Percentiles rank a stretch among this genome's conserved stretches.
Conservation (phyloP, 2,797 vertebrate genomes). For the Hirundo rustica region DNA sequence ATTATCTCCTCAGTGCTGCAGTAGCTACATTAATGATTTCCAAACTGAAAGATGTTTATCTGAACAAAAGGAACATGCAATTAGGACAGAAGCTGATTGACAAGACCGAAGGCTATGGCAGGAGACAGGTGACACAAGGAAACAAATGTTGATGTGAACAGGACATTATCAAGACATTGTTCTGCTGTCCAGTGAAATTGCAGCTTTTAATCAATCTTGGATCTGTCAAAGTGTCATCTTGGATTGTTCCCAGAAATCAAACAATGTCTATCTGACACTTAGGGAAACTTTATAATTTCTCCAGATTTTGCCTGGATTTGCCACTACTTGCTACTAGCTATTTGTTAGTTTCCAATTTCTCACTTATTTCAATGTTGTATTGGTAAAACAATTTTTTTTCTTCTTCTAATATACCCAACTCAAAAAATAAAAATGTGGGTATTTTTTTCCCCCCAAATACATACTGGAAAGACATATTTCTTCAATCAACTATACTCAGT, state of each 20-base stretch:
- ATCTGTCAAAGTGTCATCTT: not conserved
- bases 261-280: not conserved
- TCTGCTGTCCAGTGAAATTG: not conserved
- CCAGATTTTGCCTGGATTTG: not conserved
- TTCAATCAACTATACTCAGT: not conserved
- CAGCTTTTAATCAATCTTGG: not conserved
- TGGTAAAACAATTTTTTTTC: not conserved
- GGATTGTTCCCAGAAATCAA: not conserved
- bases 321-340: not conserved
- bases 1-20: not conserved
- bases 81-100: not conserved
- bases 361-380: not conserved
- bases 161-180: not conserved
- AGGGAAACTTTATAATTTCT: not conserved
- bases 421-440: not conserved
- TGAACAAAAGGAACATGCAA: not conserved
- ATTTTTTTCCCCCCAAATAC: not conserved
- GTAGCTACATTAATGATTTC: not conserved
- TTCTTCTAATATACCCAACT: not conserved
- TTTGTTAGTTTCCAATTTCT: not conserved
- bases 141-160: not conserved
- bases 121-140: not conserved
- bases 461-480: not conserved
- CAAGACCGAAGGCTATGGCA: not conserved
- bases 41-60: not conserved